Evolutionary conservation across 2,888 invertebrate genomes (phyloP).

Genomic region (Panorpa germanica): DNA sequence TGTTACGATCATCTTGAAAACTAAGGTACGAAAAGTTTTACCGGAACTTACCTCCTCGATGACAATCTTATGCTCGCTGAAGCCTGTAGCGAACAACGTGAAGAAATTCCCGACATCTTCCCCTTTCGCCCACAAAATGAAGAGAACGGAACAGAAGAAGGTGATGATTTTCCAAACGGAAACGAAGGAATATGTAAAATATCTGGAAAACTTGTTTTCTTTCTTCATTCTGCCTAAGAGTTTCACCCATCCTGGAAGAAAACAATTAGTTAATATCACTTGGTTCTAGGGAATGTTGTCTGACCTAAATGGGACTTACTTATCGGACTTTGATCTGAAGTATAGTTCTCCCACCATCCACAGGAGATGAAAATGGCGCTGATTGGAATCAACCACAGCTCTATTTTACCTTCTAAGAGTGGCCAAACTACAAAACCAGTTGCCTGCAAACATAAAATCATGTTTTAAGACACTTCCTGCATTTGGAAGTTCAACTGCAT

Average conservation of each 20-base stretch:
- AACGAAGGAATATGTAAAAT: constrained; percentile 78
- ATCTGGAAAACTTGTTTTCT: constrained; percentile 58
- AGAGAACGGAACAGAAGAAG: constrained; percentile 55
- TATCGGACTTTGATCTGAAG: constrained; percentile 68
- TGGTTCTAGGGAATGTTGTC: not conserved
- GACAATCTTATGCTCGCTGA: constrained; percentile 59
- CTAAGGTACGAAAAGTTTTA: constrained; percentile 6
- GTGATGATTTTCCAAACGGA: constrained; percentile 78
- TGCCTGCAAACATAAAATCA: no score
- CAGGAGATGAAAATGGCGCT: constrained; percentile 72
- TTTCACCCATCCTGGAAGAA: constrained; percentile 41
- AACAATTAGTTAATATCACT: not conserved
- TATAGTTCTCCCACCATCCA: constrained; percentile 98
- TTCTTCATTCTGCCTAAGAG: constrained; percentile 60
- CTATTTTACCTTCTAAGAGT: constrained; percentile 52
- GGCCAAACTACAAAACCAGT: constrained; percentile 89
- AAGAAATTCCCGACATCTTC: constrained; percentile 64
- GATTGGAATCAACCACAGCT: constrained; percentile 72
- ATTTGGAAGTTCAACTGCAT: no score
- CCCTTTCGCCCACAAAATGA: constrained; percentile 54
- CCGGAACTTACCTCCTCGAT: constrained; percentile 44
- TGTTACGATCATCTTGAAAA: constrained; percentile 37
- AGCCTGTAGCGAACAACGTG: constrained; percentile 50
- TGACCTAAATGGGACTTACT: constrained; percentile 34
- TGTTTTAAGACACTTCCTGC: no score